Conservation (phyloP, 2,113 vertebrate genomes). For the Phoxinus phoxinus region DNA sequence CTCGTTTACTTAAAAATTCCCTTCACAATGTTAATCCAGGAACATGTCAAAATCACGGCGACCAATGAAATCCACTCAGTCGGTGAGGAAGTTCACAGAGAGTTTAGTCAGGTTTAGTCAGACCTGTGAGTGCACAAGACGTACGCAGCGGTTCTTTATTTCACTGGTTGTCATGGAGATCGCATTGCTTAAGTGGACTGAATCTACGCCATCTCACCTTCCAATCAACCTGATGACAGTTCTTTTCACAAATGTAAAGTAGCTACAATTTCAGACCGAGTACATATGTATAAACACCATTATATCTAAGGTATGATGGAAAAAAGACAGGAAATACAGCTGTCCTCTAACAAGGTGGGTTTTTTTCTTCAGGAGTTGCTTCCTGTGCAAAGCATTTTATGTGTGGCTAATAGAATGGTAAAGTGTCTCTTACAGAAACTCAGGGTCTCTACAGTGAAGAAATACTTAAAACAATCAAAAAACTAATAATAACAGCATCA, state of each 20-base stretch:
- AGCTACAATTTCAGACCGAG: not conserved
- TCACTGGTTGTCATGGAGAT: conserved; percentile 77
- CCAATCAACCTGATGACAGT: conserved; percentile 40
- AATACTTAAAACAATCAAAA: too few species aligned
- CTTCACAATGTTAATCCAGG: too few species aligned
- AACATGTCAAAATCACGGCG: too few species aligned
- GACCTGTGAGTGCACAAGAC: conserved; percentile 1
- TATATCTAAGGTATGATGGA: not conserved
- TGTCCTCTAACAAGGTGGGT: not conserved
- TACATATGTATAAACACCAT: not conserved
- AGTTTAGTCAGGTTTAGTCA: not conserved
- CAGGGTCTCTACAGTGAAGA: not conserved
- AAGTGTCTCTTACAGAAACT: not conserved
- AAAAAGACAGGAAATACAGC: conserved; percentile 7
- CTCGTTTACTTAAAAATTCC: too few species aligned
- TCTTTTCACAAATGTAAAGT: conserved; percentile 2
- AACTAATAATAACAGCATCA: too few species aligned
- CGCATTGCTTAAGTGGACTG: conserved; percentile 72
- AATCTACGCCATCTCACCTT: conserved; percentile 54
- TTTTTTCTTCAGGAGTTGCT: not conserved
- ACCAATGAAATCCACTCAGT: not conserved
- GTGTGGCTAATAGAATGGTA: not conserved
- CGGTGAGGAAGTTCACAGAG: not conserved
- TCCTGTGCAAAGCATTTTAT: conserved; percentile 4
- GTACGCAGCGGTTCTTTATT: conserved; percentile 59